Percentiles rank a stretch among this genome's conserved stretches.
These are phyloP conservation scores for Centruroides sculpturatus DNA, from an alignment of 1,140 invertebrate genomes.

Conservation along the genomic window DNA sequence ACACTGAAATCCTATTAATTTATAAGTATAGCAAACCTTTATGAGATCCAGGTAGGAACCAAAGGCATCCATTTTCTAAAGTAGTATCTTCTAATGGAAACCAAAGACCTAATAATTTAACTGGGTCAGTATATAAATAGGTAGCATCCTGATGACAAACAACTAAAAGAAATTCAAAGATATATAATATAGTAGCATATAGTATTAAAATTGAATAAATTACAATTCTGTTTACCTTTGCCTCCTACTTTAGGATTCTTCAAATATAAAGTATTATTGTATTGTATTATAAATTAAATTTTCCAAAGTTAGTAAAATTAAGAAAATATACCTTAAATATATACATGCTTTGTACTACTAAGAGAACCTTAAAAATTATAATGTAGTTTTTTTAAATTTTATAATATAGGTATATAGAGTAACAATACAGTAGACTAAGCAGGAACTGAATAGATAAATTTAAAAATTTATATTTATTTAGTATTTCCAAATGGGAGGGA, in stretches of 20 bases:
- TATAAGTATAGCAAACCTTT: conserved; percentile 28
- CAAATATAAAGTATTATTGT: conserved; percentile 74
- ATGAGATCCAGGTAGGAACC: conserved; percentile 82
- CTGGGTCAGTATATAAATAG: conserved; percentile 31
- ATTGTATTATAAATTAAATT: conserved; percentile 40
- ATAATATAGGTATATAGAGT: no score
- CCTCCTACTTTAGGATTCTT: conserved; percentile 85
- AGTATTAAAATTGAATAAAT: background rate
- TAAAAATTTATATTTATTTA: no score
- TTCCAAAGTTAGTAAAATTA: background rate
- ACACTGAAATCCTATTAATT: no score
- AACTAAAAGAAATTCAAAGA: conserved; percentile 24
- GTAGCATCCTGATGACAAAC: conserved; percentile 72
- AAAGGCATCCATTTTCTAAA: conserved; percentile 84
- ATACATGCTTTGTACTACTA: conserved; percentile 11
- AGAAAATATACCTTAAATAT: conserved; percentile 10
- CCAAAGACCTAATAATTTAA: conserved; percentile 35
- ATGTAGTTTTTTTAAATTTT: no score
- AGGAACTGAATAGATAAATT: no score
- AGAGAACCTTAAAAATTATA: no score
- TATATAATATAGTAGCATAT: background rate
- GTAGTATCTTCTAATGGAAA: conserved; percentile 38
- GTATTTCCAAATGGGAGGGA: no score
- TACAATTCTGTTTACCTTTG: conserved; percentile 38
- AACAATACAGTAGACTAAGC: no score